Base-by-base conservation (phyloP, 2,888 invertebrate species). In the Tachina grossa region DNA sequence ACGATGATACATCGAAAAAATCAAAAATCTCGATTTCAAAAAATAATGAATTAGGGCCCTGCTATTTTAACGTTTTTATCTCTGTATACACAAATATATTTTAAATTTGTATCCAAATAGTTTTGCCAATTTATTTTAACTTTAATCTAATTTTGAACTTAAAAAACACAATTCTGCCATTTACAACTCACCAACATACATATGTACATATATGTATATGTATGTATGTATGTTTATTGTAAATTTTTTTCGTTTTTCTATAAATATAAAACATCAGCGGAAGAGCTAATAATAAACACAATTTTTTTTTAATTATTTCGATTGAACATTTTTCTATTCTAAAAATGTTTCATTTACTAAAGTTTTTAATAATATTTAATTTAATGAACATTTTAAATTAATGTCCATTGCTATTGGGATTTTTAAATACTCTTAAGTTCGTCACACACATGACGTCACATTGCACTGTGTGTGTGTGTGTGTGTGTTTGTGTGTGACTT, bases 381-480 rank as follows among this genome's bases (percentile, higher is more conserved):
- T 19, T 39, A 14, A 31, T 5, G 31, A 6, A 6, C 31, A 31
- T 31, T 31, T 31, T 14, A 16, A 16, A 63, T 43, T 63, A 39
- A n/a, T 63, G 16, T 14, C 1, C 11, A 43, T 22, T 45, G 9
- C 2, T 8, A 65, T 5, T 2, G 65, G 22, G 22, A 22, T 45
- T 9, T 22, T 14, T 22, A 71, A 55, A 10, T 22, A 13, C 9
- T 3, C 22, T 31, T 10, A 59, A 31, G 31, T 4, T 4, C 57
- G 53, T 76, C 75, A 65, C 39, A 41, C 31, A 31, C 13, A 53
- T 55, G 55, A 66, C 68, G 68, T 51, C 77, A 78, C 14, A 16
- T 39, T 39, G n/a, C 43, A 65, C 16, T 31, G 14, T 14, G n/a
- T 31, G 39, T 9, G n/a, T 41, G 13, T n/a, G n/a, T n/a, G n/a